Evolutionary conservation across 2,113 vertebrate species (phyloP), one percentile per base, ranked within the genome.

Genomic region (Onychostruthus taczanowskii): DNA sequence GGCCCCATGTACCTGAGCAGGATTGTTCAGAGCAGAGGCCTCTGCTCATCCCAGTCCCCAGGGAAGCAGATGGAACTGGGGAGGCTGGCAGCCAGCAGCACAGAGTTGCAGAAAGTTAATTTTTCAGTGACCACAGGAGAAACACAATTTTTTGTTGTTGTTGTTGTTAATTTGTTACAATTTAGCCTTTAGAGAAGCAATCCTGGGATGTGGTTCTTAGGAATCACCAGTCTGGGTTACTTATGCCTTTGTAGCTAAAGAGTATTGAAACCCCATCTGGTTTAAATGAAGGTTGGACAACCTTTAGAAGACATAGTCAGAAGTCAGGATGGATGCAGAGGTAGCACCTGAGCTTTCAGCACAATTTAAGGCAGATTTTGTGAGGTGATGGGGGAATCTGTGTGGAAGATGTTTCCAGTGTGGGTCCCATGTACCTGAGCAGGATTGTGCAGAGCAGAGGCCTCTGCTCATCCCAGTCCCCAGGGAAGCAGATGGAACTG

Each of bases 241-340:
- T 7, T 61, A 19, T 4, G 18, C 14, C 41, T 83, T 37, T n/a
- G 10, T 12, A 83, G 23, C 67, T 76, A 43, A n/a, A 69, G 66
- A 16, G 12, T 37, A 19, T 4, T 23, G 69, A 72, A 59, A 56
- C 4, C 18, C 8, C 9, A 7, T 46, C 35, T 70, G 3, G 55
- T 74, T 35, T 18, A 63, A 62, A 31, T 31, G 4, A 37, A 72
- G 24, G 16, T 19, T 43, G 20, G 61, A 55, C 39, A 72, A 2
- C 41, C 27, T 49, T 27, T 26, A n/a, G 39, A 63, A 50, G 39
- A 24, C 0, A 0, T 1, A 10, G 16, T 33, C 27, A 41, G 64
- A 41, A 66, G 7, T 63, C 56, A 69, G 72, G 63, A 31, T 11
- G 10, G 41, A 46, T 16, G 63, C 63, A 77, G 76, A 50, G 41